phyloP scores from a whole-genome alignment of 2,113 vertebrate genomes.

The Machaerirhynchus nigripectus region DNA sequence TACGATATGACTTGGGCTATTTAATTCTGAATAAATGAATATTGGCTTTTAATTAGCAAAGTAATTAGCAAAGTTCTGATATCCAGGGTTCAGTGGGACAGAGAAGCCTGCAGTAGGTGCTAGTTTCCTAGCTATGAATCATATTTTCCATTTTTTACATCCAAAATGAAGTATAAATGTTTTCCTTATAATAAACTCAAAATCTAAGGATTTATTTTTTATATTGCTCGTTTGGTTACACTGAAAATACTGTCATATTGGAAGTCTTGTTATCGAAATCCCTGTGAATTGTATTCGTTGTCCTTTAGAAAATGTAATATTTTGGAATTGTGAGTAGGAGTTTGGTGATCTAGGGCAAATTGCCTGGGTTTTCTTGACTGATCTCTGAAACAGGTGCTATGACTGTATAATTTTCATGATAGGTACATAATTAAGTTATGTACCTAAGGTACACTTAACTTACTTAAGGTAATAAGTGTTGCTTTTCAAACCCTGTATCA shows the following conservation, averaged over 20 bases:
- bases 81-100: not conserved
- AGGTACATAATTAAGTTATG: no score
- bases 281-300: not conserved
- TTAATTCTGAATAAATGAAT: not conserved
- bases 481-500: not conserved
- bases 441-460: no score
- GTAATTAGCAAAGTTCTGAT: not conserved
- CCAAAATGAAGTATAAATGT: not conserved
- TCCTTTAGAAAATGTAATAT: not conserved
- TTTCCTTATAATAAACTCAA: not conserved
- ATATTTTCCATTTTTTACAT: not conserved
- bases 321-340: not conserved
- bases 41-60: not conserved
- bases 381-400: not conserved
- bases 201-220: not conserved
- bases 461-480: no score
- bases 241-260: not conserved
- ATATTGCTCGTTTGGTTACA: not conserved
- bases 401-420: not conserved
- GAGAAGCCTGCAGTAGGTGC: not conserved
- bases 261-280: not conserved
- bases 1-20: not conserved
- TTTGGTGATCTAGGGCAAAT: not conserved
- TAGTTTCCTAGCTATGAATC: not conserved
- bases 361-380: not conserved